A percentile compares a stretch with the other conserved stretches of the same genome.
phyloP scores from a whole-genome alignment of 2,888 invertebrate species.

The Macaria notata region DNA sequence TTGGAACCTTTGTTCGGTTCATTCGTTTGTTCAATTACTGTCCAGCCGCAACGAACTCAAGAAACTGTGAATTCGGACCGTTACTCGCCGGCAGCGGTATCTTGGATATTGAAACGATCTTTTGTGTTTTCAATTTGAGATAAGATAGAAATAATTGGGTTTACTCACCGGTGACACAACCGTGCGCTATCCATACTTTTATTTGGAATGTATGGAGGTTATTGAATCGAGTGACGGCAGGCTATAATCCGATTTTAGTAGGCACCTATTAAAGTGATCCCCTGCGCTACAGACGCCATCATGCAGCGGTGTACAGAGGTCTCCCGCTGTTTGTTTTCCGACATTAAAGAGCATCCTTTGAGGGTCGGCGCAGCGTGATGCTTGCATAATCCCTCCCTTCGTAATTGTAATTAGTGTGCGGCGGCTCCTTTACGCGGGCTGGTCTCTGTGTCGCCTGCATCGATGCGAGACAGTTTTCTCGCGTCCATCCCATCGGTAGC shows the following conservation, averaged over 20 bases:
- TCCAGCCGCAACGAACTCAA: conserved; percentile 17
- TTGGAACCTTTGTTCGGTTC: conserved; percentile 46
- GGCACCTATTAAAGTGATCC: conserved; percentile 36
- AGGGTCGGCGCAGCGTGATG: conserved; percentile 56
- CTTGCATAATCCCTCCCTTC: conserved; percentile 67
- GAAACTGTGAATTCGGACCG: conserved; percentile 28
- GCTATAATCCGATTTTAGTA: conserved; percentile 39
- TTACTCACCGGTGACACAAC: background rate
- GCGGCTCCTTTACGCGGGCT: conserved; percentile 61
- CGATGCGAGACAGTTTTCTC: conserved; percentile 75
- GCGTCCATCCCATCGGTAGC: conserved; percentile 67
- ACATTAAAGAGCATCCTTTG: conserved; percentile 55
- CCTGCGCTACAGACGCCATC: conserved; percentile 23
- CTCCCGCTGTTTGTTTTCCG: conserved; percentile 74
- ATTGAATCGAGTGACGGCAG: conserved; percentile 24
- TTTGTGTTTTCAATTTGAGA: conserved; percentile 1
- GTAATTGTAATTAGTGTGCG: conserved; percentile 71
- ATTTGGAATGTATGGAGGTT: background rate
- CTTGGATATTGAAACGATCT: conserved; percentile 7
- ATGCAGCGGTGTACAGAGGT: conserved; percentile 30
- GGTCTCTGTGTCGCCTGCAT: conserved; percentile 65
- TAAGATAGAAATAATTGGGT: background rate
- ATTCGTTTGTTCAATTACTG: conserved; percentile 41
- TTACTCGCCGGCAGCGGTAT: conserved; percentile 11
- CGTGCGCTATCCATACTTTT: background rate